A percentile compares a stretch with the other conserved stretches of the same genome.
These are phyloP conservation scores for Heteractis magnifica DNA, from an alignment of 92 coral and sea anemone species.

Conservation along the genomic window DNA sequence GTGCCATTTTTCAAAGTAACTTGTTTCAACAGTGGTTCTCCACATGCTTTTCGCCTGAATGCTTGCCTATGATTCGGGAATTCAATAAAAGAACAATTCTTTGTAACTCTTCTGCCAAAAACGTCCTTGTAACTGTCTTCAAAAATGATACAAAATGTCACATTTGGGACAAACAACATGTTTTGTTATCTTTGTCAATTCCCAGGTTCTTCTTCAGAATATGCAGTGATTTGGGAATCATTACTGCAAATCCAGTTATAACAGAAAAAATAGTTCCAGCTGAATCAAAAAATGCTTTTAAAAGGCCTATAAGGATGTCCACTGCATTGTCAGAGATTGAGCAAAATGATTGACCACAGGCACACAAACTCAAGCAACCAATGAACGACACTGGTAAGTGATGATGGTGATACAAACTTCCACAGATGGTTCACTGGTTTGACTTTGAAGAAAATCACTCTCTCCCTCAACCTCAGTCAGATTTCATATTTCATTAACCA, in stretches of 20 bases:
- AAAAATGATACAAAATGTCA: constrained; percentile 56
- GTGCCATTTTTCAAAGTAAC: constrained; percentile 52
- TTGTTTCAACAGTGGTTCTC: constrained; percentile 51
- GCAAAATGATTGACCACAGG: constrained; percentile 69
- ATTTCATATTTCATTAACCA: constrained; percentile 38
- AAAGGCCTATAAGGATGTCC: constrained; percentile 45
- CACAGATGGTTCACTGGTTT: not conserved
- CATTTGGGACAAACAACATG: constrained; percentile 68
- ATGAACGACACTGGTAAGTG: constrained; percentile 11
- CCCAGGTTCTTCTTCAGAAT: constrained; percentile 25
- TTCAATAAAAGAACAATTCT: constrained; percentile 35
- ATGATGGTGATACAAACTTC: no score
- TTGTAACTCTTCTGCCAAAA: constrained; percentile 37
- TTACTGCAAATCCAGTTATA: constrained; percentile 34
- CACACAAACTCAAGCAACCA: constrained; percentile 57
- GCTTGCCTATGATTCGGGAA: constrained; percentile 55
- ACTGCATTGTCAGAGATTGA: constrained; percentile 69
- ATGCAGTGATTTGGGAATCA: not conserved
- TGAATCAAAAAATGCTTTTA: constrained; percentile 42
- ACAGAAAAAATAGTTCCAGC: constrained; percentile 41
- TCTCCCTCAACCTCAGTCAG: constrained; percentile 40
- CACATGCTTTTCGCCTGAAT: constrained; percentile 54
- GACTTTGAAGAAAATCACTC: constrained; percentile 38
- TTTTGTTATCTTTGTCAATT: constrained; percentile 55
- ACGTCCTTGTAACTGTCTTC: constrained; percentile 46